Evolutionary conservation across 2,113 vertebrate species (phyloP), one percentile per base, ranked within the genome.

Genomic region (Danio rerio): DNA sequence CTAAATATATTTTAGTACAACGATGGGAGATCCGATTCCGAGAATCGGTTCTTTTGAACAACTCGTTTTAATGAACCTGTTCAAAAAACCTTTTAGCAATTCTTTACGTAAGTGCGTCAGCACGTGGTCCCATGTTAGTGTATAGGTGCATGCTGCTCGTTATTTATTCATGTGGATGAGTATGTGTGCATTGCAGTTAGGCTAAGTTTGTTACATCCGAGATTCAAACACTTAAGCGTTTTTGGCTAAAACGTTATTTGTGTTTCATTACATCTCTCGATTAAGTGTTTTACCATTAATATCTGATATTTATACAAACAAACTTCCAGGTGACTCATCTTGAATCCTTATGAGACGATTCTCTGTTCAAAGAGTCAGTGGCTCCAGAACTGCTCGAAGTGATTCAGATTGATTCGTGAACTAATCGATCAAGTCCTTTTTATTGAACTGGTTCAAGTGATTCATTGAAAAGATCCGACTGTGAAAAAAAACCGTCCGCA

Each of bases 21-120:
- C 18, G 42, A 47, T 47, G 65, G 42, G 6, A 69, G 12, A 16
- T 68, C n/a, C n/a, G 43, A 49, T 68, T 68, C n/a, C 4, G 3
- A 0, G 66, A 69, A 45, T 69, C 66, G 66, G 66, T 47, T 69
- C 66, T 69, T 69, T 69, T n/a, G 43, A 69, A 69, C 66, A 49
- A 16, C 47, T 61, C 58, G 18, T 61, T 47, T 69, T 43, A 49
- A 7, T 12, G 43, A 69, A 49, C 43, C 43, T 69, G 43, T 68
- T 68, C 43, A 68, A 18, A 68, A 18, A 45, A 10, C 5, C 2
- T 47, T n/a, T 49, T 47, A 18, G 43, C n/a, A 20, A 20, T 49
- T 1, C 7, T 49, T 49, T 69, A 7, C 10, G n/a, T 20, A 69
- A 49, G 6, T 49, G 43, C 65, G n/a, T 47, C 9, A 68, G 7